Conservation (phyloP, 2,113 vertebrate genomes). For the Ammodytes marinus region DNA sequence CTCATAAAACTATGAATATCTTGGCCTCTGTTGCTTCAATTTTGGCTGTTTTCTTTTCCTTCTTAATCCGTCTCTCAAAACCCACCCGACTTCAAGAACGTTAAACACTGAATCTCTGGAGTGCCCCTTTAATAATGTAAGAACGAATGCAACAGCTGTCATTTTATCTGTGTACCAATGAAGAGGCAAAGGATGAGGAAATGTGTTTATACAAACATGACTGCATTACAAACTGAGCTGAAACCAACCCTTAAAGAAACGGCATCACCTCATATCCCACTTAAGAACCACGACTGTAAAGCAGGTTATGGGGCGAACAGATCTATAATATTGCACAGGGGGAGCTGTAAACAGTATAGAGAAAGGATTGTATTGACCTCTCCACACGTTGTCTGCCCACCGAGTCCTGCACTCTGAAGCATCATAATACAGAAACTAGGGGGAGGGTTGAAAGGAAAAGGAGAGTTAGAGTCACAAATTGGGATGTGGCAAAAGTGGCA, state of each 20-base stretch:
- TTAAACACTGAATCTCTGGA: neutral
- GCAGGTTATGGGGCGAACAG: constrained; percentile 25
- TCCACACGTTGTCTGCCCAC: constrained; percentile 11
- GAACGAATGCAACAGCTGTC: neutral
- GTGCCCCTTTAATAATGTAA: constrained; percentile 2
- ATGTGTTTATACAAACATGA: neutral
- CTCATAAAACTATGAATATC: neutral
- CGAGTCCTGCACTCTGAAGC: constrained; percentile 1
- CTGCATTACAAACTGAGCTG: constrained; percentile 8
- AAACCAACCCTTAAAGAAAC: constrained; percentile 1
- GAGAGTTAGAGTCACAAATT: neutral
- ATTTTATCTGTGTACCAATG: neutral
- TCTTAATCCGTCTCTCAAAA: neutral
- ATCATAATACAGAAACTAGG: constrained; percentile 7
- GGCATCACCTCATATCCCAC: neutral
- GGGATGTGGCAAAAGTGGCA: constrained; percentile 42
- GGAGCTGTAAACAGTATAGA: constrained; percentile 42
- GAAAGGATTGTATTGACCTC: constrained; percentile 22
- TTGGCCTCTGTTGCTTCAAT: neutral
- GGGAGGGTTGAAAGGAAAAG: constrained; percentile 10
- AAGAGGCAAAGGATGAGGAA: constrained; percentile 14
- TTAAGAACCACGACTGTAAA: constrained; percentile 11
- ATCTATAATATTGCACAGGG: constrained; percentile 46
- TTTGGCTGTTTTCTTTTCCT: neutral
- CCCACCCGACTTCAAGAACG: neutral